These are phyloP conservation scores for Eueremaeus valkanovi DNA, from an alignment of 2,888 invertebrate genomes.

Conservation along the genomic window DNA sequence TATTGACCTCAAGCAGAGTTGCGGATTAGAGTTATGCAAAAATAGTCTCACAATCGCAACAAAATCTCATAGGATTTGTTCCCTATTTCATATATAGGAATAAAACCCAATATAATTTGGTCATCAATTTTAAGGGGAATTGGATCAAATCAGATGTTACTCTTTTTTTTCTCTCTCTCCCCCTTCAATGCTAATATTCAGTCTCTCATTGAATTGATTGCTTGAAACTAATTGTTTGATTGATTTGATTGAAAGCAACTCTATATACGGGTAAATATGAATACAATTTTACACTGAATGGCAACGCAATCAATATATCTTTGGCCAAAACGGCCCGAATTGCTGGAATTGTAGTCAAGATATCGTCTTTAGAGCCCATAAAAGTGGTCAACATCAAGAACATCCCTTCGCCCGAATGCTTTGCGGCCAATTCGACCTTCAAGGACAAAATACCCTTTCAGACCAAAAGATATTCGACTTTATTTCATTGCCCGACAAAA, in stretches of 20 bases:
- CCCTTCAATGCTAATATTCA: too few species aligned
- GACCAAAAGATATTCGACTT: background rate
- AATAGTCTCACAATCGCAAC: too few species aligned
- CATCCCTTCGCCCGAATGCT: slow-evolving; percentile 16
- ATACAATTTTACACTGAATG: background rate
- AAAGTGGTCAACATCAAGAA: slow-evolving; percentile 13
- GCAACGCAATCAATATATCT: slow-evolving; percentile 23
- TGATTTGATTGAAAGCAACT: slow-evolving; percentile 1
- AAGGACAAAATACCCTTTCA: background rate
- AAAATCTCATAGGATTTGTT: too few species aligned
- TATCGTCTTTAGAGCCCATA: slow-evolving; percentile 5
- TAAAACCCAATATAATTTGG: too few species aligned
- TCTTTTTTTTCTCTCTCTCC: too few species aligned
- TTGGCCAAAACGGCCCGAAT: background rate
- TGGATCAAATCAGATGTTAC: too few species aligned
- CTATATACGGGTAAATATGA: slow-evolving; percentile 21
- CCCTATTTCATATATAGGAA: too few species aligned
- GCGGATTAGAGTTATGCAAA: too few species aligned
- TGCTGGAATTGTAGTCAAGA: background rate
- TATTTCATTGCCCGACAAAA: slow-evolving; percentile 29
- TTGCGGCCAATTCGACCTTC: background rate
- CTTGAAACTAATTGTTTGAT: background rate
- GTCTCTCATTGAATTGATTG: too few species aligned
- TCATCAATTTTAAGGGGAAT: too few species aligned
- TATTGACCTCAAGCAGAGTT: too few species aligned